phyloP scores from a whole-genome alignment of 2,113 vertebrate species.

The Collichthys lucidus region DNA sequence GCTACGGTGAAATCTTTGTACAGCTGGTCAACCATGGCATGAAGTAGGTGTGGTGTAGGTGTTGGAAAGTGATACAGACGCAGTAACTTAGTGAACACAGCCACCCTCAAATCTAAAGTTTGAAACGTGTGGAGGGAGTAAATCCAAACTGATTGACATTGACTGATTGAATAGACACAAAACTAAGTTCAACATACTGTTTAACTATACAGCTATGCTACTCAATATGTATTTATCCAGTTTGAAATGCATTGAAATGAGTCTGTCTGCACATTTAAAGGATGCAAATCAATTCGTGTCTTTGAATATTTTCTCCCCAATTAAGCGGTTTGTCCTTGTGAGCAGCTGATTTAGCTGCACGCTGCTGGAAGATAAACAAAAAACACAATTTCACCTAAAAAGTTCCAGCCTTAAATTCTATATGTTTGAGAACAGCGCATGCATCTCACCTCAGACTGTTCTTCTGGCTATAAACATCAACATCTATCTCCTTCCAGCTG shows the following conservation, averaged over 20 bases:
- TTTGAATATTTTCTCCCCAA: neutral
- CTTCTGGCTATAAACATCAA: neutral
- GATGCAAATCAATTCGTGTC: neutral
- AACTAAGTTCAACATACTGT: neutral
- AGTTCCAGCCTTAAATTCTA: neutral
- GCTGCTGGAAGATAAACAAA: neutral
- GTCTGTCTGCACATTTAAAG: neutral
- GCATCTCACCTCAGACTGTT: neutral
- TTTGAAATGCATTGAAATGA: neutral
- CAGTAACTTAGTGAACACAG: too few species aligned
- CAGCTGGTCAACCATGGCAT: neutral
- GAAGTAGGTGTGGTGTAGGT: neutral
- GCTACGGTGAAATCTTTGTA: neutral
- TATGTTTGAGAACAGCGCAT: neutral
- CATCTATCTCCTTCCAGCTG: neutral
- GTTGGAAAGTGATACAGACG: neutral
- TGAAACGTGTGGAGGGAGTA: neutral
- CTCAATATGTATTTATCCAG: neutral
- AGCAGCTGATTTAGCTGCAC: neutral
- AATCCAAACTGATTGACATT: neutral
- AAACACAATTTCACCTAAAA: neutral
- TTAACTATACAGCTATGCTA: too few species aligned
- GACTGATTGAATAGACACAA: neutral
- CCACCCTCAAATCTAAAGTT: too few species aligned
- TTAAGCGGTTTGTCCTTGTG: neutral